Percentiles rank a stretch among this genome's conserved stretches.
Conservation (phyloP, 2,888 invertebrate genomes). For the Omphaloscelis lunosa region DNA sequence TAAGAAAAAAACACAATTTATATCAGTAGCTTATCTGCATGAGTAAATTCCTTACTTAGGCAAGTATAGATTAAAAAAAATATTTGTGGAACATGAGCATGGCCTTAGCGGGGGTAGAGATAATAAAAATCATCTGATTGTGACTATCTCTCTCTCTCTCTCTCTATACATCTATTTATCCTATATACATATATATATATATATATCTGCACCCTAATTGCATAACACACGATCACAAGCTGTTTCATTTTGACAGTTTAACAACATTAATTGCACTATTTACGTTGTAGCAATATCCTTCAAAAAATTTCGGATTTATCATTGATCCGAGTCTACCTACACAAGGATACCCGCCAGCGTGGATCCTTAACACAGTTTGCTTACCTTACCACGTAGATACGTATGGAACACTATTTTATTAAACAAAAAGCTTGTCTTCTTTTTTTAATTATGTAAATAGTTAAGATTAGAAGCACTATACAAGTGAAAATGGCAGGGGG, state of each 20-base stretch:
- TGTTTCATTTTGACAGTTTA: too few relatives aligned
- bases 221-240: too few relatives aligned
- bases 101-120: background rate
- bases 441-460: too few relatives aligned
- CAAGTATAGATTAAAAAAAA: slow-evolving; percentile 14
- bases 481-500: too few relatives aligned
- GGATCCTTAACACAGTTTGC: too few relatives aligned
- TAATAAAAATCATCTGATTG: background rate
- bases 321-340: background rate
- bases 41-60: slow-evolving; percentile 23
- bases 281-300: too few relatives aligned
- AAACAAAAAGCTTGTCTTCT: too few relatives aligned
- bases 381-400: background rate
- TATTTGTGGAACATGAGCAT: background rate
- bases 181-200: too few relatives aligned
- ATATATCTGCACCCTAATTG: background rate
- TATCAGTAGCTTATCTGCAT: slow-evolving; percentile 29
- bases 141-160: background rate
- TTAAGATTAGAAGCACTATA: too few relatives aligned
- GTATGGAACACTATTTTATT: background rate
- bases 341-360: background rate
- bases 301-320: too few relatives aligned
- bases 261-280: too few relatives aligned
- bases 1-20: slow-evolving; percentile 16
- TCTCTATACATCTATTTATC: background rate